A percentile compares a stretch with the other conserved stretches of the same genome.
Evolutionary conservation across 1,140 invertebrate species (phyloP).

Genomic region (Tribolium castaneum): DNA sequence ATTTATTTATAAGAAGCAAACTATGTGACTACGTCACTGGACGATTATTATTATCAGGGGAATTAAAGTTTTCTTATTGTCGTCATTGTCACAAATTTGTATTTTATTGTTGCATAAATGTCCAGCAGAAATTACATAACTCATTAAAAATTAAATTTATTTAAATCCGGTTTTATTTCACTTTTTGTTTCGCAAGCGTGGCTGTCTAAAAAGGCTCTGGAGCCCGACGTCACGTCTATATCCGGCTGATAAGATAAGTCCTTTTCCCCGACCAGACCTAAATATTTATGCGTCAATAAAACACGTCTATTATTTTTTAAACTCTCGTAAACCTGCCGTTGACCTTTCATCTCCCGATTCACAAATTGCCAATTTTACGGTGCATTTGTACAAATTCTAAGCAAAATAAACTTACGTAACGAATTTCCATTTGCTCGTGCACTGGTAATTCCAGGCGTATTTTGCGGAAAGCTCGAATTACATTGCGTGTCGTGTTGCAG

Average conservation of each 20-base stretch:
- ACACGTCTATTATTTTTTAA: not conserved
- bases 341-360: slow-evolving; percentile 5
- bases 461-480: not conserved
- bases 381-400: not conserved
- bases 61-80: no score
- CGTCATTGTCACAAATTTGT: no score
- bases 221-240: not conserved
- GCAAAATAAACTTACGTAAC: not conserved
- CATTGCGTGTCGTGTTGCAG: not conserved
- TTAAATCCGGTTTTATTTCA: no score
- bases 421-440: not conserved
- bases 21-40: no score
- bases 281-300: slow-evolving; percentile 16
- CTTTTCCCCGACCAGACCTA: not conserved
- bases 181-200: no score
- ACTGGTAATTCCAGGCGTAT: not conserved
- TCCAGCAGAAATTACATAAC: no score
- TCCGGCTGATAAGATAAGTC: not conserved
- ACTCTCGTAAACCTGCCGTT: slow-evolving; percentile 20
- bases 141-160: no score
- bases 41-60: no score
- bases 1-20: not conserved
- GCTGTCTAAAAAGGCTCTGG: not conserved
- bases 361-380: not conserved
- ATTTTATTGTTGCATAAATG: no score